Evolutionary conservation across 2,113 vertebrate genomes (phyloP).

Genomic region (Upupa epops): DNA sequence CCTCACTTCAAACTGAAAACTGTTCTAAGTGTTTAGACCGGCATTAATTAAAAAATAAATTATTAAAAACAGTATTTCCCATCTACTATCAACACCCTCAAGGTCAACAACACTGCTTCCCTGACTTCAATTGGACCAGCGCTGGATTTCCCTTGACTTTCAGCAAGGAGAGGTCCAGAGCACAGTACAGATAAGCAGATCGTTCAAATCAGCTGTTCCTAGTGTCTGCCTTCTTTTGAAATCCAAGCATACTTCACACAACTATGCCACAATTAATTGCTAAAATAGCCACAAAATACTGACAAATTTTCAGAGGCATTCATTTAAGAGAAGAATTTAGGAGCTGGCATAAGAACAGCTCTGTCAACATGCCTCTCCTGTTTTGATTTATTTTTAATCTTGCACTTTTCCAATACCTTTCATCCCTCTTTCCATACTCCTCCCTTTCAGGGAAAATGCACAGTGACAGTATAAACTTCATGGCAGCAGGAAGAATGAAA

Average conservation of each 20-base stretch:
- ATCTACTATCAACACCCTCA: not conserved
- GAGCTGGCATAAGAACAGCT: not conserved
- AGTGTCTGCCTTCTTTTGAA: not conserved
- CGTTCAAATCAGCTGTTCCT: not conserved
- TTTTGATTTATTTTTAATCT: constrained; percentile 54
- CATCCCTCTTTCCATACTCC: not conserved
- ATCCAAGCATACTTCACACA: not conserved
- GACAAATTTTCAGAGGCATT: not conserved
- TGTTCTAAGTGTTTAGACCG: not conserved
- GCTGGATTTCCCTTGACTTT: not conserved
- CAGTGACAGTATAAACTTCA: not conserved
- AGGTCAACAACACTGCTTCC: not conserved
- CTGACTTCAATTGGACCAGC: not conserved
- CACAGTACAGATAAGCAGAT: not conserved
- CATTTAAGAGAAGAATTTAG: not conserved
- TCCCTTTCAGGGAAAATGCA: not conserved
- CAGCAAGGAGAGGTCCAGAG: not conserved
- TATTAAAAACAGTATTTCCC: not conserved
- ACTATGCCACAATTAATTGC: not conserved
- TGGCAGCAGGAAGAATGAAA: constrained; percentile 20
- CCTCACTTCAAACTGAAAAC: not conserved
- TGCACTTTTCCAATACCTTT: not conserved
- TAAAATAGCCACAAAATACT: not conserved
- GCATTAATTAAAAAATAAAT: not conserved
- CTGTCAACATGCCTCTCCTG: not conserved